A percentile compares a stretch with the other conserved stretches of the same genome.
Conservation (phyloP, 2,797 vertebrate genomes). For the Steatocranus sp. region DNA sequence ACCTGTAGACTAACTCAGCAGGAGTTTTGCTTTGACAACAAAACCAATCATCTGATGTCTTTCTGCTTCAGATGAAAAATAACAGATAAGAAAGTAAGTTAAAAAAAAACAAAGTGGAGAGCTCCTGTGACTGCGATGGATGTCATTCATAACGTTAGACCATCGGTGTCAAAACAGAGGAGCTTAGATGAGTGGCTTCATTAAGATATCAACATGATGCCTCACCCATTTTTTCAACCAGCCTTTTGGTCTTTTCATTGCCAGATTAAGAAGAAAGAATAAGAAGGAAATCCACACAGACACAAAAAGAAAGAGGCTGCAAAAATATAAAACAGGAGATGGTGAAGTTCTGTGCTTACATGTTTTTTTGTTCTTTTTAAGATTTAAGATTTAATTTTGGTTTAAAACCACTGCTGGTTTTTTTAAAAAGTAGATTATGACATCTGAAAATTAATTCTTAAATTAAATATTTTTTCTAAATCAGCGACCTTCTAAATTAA, state of each 20-base stretch:
- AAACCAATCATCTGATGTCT: background rate
- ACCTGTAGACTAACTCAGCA: constrained; percentile 10
- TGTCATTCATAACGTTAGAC: background rate
- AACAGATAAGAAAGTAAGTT: background rate
- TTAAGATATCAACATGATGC: background rate
- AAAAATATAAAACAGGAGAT: background rate
- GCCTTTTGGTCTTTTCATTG: background rate
- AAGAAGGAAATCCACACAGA: background rate
- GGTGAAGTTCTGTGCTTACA: background rate
- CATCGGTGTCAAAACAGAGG: background rate
- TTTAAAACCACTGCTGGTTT: background rate
- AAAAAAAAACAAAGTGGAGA: background rate
- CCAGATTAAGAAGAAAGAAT: background rate
- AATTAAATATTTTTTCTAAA: background rate
- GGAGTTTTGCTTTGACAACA: constrained; percentile 38
- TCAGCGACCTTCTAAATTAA: background rate
- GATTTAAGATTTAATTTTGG: background rate
- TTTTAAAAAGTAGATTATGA: background rate
- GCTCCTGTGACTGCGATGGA: background rate
- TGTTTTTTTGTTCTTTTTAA: background rate
- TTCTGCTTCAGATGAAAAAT: background rate
- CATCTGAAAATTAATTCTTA: background rate
- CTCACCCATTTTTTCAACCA: background rate
- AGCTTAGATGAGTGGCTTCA: background rate
- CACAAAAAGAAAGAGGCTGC: background rate